A percentile compares a stretch with the other conserved stretches of the same genome.
phyloP scores from a whole-genome alignment of 2,113 vertebrate genomes.

The Reinhardtius hippoglossoides region DNA sequence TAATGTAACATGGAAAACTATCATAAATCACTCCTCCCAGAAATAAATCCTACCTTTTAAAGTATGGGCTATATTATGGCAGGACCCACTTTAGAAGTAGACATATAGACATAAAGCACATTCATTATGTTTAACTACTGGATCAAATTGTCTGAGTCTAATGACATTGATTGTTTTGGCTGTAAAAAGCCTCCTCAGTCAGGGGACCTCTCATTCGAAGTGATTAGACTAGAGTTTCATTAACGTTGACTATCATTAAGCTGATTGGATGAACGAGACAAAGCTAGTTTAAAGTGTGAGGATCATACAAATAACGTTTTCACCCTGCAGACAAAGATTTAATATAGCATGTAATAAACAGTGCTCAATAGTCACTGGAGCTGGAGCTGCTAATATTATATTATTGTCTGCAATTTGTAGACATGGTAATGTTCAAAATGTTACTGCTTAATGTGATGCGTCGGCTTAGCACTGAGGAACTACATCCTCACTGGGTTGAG shows the following conservation, averaged over 20 bases:
- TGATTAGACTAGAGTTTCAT: constrained; percentile 25
- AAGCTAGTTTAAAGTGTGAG: constrained; percentile 12
- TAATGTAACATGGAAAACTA: neutral
- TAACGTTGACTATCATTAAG: constrained; percentile 27
- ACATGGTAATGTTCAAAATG: neutral
- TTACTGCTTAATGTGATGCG: neutral
- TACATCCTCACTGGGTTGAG: neutral
- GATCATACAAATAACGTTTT: constrained; percentile 18
- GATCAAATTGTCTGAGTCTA: neutral
- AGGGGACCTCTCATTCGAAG: constrained; percentile 18
- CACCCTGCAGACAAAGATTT: neutral
- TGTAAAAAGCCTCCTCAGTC: constrained; percentile 10
- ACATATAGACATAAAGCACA: neutral
- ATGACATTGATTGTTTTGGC: constrained; percentile 7
- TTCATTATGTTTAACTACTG: neutral
- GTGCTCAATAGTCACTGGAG: neutral
- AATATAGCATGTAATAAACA: neutral
- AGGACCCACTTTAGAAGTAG: neutral
- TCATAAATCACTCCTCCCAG: neutral
- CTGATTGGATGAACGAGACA: constrained; percentile 30
- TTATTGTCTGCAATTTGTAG: neutral
- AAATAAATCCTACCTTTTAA: neutral
- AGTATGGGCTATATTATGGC: neutral
- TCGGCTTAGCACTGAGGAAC: constrained; percentile 2
- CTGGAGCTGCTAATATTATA: neutral